Evolutionary conservation across 2,888 invertebrate genomes (phyloP).

Genomic region (Macrophya annulata): DNA sequence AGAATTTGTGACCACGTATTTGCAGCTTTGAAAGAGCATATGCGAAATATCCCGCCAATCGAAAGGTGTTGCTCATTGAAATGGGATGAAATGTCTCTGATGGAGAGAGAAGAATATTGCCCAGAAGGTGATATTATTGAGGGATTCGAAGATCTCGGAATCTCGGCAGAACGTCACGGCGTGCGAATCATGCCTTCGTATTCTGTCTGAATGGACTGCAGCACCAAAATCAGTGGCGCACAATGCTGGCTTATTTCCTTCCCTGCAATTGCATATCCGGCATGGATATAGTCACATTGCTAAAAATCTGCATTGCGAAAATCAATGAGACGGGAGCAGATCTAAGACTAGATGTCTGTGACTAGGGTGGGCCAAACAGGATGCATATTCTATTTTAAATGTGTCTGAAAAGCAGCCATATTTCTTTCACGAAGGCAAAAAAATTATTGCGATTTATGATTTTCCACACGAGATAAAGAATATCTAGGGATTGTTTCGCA

Average conservation of each 20-base stretch:
- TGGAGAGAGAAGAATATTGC: background rate
- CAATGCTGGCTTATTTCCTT: background rate
- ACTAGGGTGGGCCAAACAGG: background rate
- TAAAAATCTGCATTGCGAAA: background rate
- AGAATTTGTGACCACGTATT: background rate
- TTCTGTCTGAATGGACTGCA: background rate
- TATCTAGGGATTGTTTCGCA: background rate
- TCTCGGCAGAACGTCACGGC: background rate
- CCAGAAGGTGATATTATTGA: background rate
- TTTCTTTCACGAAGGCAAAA: background rate
- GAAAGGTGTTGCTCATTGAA: background rate
- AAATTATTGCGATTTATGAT: background rate
- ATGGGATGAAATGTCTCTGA: background rate
- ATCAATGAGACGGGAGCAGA: background rate
- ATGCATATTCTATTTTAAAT: background rate
- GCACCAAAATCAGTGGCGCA: background rate
- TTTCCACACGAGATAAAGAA: constrained; percentile 3
- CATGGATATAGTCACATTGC: background rate
- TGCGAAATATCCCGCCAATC: background rate
- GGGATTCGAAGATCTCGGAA: background rate
- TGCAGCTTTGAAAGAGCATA: background rate
- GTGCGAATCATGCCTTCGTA: background rate
- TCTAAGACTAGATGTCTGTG: background rate
- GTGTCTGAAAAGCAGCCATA: background rate
- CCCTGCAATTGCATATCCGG: background rate